These are phyloP conservation scores for Minunthozetes semirufus DNA, from an alignment of 2,888 invertebrate species.

Conservation along the genomic window DNA sequence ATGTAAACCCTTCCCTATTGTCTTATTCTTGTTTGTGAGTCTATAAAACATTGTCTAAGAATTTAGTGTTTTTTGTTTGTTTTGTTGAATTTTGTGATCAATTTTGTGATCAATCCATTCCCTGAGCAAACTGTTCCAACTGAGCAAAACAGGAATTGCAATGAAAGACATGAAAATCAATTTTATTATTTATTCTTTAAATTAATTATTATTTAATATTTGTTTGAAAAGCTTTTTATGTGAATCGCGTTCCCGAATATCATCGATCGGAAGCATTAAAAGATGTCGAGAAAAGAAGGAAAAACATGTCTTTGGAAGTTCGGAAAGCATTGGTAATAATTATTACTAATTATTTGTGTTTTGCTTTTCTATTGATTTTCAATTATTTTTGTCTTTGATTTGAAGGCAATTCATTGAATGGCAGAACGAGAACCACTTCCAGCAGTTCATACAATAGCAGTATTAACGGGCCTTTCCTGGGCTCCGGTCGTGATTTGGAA, in stretches of 20 bases:
- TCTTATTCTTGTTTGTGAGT: too few relatives aligned
- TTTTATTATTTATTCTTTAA: not conserved
- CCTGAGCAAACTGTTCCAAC: too few relatives aligned
- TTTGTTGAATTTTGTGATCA: too few relatives aligned
- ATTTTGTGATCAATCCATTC: too few relatives aligned
- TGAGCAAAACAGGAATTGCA: too few relatives aligned
- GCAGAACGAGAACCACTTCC: slow-evolving; percentile 9
- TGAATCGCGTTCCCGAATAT: slow-evolving; percentile 8
- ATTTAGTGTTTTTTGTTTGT: too few relatives aligned
- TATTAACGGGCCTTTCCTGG: not conserved
- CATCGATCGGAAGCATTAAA: slow-evolving; percentile 1
- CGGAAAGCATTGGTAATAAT: slow-evolving; percentile 28
- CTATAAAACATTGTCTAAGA: too few relatives aligned
- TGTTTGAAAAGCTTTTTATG: not conserved
- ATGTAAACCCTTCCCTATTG: too few relatives aligned
- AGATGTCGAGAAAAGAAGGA: slow-evolving; percentile 11
- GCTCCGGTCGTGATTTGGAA: not conserved
- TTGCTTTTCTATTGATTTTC: not conserved
- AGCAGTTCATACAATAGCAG: slow-evolving; percentile 21
- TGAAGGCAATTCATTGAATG: slow-evolving; percentile 16
- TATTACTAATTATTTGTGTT: not conserved
- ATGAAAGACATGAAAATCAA: too few relatives aligned
- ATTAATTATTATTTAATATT: not conserved
- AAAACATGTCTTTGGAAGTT: slow-evolving; percentile 7
- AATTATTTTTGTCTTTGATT: not conserved